Conservation (phyloP, 2,888 invertebrate genomes). For the Lagria hirta region DNA sequence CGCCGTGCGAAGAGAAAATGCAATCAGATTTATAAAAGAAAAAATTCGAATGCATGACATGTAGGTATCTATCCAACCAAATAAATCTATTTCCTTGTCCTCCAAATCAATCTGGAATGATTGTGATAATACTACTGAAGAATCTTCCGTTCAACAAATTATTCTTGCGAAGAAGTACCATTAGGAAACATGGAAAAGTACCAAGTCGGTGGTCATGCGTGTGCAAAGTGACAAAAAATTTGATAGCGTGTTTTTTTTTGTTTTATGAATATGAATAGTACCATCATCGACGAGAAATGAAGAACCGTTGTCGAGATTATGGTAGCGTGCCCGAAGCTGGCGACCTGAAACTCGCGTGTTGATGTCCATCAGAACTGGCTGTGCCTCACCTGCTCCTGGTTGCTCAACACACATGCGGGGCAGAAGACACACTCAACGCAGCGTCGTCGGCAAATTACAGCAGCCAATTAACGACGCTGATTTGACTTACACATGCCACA, state of each 20-base stretch:
- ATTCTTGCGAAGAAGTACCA: too few species aligned
- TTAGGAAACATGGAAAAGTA: too few species aligned
- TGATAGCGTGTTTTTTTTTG: slow-evolving; percentile 20
- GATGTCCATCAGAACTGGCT: slow-evolving; percentile 22
- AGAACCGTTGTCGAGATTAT: slow-evolving; percentile 29
- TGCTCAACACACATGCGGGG: slow-evolving; percentile 7
- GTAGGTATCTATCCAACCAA: too few species aligned
- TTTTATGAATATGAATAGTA: slow-evolving; percentile 16
- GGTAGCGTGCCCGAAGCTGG: slow-evolving; percentile 33
- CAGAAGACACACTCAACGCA: slow-evolving; percentile 16
- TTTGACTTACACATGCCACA: slow-evolving; percentile 5
- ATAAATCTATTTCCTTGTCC: too few species aligned
- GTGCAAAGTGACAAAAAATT: too few species aligned
- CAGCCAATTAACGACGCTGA: slow-evolving; percentile 17
- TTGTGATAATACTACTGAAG: too few species aligned
- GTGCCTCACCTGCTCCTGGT: slow-evolving; percentile 18
- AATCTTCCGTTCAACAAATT: too few species aligned
- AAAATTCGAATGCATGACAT: too few species aligned
- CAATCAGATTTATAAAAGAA: too few species aligned
- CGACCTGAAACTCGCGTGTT: slow-evolving; percentile 34
- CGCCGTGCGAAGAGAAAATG: too few species aligned
- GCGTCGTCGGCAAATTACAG: slow-evolving; percentile 17
- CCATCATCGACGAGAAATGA: slow-evolving; percentile 9
- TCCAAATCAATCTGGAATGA: too few species aligned
- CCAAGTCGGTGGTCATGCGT: too few species aligned